Evolutionary conservation across 2,113 vertebrate species (phyloP), one percentile per base, ranked within the genome.

Genomic region (Caloenas nicobarica): DNA sequence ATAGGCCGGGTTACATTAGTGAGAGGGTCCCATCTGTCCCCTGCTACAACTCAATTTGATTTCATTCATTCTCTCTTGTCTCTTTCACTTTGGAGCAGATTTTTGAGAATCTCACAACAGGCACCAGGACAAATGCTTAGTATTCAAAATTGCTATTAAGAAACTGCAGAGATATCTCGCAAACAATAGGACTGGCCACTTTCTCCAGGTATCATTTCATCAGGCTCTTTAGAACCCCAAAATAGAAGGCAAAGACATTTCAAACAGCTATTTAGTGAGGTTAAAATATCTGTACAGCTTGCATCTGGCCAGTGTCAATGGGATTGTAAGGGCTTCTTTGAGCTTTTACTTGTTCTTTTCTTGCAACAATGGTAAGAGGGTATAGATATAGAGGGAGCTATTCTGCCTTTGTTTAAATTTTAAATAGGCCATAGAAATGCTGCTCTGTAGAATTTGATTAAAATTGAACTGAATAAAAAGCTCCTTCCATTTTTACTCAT

Each of bases 21-120:
- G 93, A 95, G 97, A 96, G 96, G 98, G 98, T 96, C 98, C 98
- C 98, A 99, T 98, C 98, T 99, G 98, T 98, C 97, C 44, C 69
- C 93, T 96, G 94, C 95, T 97, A 95, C 88, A 89, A 89, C 96
- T 98, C 98, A 98, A 98, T 98, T 98, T 98, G 97, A 98, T 98
- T 98, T 97, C 96, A 97, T 98, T 98, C 97, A 96, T 91, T 94
- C 83, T 89, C 98, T 96, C 98, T 98, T 98, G 98, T 98, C 96
- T 98, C 95, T 97, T 96, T 96, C 94, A 91, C 92, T 97, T 97
- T 76, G 81, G 96, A 97, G 96, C 92, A 96, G 97, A 94, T 97
- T 98, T 48, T 95, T 97, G 95, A 98, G 97, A 97, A 96, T 98
- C 98, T 98, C 96, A 91, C 89, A 89, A 93, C 95, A 97, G 97